Conservation (phyloP, 64 coral and sea anemone species). For the Cladopsammia gracilis region DNA sequence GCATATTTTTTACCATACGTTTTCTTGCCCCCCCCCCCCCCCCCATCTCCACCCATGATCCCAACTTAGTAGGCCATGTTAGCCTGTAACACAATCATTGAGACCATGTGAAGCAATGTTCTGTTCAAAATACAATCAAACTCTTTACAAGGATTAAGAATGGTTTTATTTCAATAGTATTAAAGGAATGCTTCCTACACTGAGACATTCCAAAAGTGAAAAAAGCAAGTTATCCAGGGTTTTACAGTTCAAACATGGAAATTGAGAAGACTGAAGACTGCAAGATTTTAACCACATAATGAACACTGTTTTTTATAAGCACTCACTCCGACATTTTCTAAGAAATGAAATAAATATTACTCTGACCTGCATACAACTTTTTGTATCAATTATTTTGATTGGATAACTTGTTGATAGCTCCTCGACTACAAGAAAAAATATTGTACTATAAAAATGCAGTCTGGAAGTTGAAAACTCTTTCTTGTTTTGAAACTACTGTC, state of each 20-base stretch:
- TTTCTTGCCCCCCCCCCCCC: too few relatives aligned
- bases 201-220: background rate
- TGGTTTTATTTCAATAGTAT: background rate
- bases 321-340: background rate
- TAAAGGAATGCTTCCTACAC: background rate
- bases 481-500: background rate
- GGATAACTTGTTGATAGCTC: background rate
- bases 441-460: background rate
- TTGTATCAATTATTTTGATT: too few relatives aligned
- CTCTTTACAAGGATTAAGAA: background rate
- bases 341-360: slow-evolving; percentile 6
- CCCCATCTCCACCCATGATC: too few relatives aligned
- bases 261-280: background rate
- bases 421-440: background rate
- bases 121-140: background rate
- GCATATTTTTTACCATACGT: too few relatives aligned
- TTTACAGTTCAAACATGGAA: background rate
- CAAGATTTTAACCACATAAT: background rate
- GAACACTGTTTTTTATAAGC: background rate
- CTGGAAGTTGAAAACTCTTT: background rate
- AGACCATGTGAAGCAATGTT: background rate
- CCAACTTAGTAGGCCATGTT: background rate
- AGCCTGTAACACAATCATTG: background rate
- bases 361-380: too few relatives aligned
- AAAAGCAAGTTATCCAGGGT: background rate